Conservation (phyloP, 1,140 invertebrate genomes). For the Caenorhabditis remanei region DNA sequence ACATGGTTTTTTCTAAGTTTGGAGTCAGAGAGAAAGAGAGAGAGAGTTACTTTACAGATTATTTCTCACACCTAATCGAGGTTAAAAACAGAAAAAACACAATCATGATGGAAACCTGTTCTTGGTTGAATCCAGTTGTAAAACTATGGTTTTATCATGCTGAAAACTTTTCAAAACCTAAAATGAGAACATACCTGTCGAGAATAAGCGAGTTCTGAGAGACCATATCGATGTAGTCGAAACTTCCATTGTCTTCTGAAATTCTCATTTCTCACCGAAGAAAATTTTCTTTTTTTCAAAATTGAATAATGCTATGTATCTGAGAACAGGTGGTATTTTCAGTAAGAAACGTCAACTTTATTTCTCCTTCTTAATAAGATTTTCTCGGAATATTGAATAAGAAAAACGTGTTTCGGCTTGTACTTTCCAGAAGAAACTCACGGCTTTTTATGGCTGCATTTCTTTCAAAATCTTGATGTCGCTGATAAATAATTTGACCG, state of each 20-base stretch:
- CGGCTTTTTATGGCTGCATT: constrained; percentile 4
- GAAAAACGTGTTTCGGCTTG: not conserved
- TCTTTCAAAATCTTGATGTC: constrained; percentile 21
- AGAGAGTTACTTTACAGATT: too few relatives aligned
- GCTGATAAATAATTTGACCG: constrained; percentile 17
- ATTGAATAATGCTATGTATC: not conserved
- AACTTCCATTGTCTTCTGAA: constrained; percentile 52
- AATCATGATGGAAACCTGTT: too few relatives aligned
- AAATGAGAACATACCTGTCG: not conserved
- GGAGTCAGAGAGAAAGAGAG: not conserved
- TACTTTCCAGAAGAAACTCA: not conserved
- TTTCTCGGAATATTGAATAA: not conserved
- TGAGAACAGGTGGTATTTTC: not conserved
- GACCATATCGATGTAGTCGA: constrained; percentile 46
- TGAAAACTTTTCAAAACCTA: not conserved
- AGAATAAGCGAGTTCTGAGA: not conserved
- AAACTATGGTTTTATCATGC: too few relatives aligned
- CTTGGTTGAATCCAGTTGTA: too few relatives aligned
- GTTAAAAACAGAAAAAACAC: not conserved
- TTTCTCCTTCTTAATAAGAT: not conserved
- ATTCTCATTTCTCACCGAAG: not conserved
- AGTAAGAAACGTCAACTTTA: not conserved
- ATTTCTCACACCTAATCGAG: not conserved
- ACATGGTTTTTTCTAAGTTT: not conserved
- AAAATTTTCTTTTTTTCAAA: not conserved